Conservation (phyloP, 2,888 invertebrate species). For the Habroteleia sp. region DNA sequence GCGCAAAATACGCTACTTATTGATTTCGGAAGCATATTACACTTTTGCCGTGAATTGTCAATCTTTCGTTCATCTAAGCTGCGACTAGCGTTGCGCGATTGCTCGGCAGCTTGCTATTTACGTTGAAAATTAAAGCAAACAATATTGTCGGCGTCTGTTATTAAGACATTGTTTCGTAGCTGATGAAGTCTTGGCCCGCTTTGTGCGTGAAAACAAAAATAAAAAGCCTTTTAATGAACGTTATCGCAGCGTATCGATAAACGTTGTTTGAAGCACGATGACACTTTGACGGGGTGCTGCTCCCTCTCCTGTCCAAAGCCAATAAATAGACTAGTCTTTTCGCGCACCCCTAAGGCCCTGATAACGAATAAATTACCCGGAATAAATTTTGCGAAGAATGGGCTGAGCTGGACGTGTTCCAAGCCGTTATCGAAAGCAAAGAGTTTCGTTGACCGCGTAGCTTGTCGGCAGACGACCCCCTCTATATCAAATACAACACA, state of each 20-base stretch:
- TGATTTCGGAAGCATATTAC: too few relatives aligned
- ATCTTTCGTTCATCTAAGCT: neutral
- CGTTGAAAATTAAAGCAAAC: conserved; percentile 22
- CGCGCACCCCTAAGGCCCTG: conserved; percentile 27
- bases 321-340: conserved; percentile 46
- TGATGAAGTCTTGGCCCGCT: conserved; percentile 32
- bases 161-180: conserved; percentile 31
- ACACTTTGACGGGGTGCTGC: conserved; percentile 6
- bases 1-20: too few relatives aligned
- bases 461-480: too few relatives aligned
- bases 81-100: conserved; percentile 7
- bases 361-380: conserved; percentile 56
- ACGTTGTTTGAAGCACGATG: conserved; percentile 9
- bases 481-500: too few relatives aligned
- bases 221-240: conserved; percentile 35
- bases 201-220: conserved; percentile 27
- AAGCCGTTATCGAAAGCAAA: conserved; percentile 43
- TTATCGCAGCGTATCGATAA: conserved; percentile 40
- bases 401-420: conserved; percentile 57
- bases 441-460: too few relatives aligned
- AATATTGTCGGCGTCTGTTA: conserved; percentile 17
- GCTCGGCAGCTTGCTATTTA: conserved; percentile 9
- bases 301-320: conserved; percentile 18
- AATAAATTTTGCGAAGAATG: conserved; percentile 50
- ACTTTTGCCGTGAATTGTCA: too few relatives aligned